Evolutionary conservation across 92 coral and sea anemone genomes (phyloP).

Genomic region (Blastomussa wellsi): DNA sequence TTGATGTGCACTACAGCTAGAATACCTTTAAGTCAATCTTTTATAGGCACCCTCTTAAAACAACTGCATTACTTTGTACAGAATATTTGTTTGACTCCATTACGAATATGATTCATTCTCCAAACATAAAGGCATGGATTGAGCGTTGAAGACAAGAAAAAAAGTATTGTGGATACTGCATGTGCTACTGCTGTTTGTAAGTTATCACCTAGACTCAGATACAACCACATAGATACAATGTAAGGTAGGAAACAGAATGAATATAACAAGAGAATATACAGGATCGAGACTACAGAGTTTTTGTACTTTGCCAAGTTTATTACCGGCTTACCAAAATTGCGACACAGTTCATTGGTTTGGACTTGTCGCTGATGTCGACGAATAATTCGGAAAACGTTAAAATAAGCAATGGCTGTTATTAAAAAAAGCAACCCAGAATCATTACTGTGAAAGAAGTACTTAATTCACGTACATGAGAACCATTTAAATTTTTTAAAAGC

Average conservation of each 20-base stretch:
- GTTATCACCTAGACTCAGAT: not conserved
- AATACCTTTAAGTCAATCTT: not conserved
- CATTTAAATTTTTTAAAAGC: too few species aligned
- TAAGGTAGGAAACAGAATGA: not conserved
- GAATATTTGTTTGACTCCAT: not conserved
- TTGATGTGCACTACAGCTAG: too few species aligned
- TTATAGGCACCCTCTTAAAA: not conserved
- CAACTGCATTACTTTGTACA: too few species aligned
- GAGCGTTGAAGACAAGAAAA: slow-evolving; percentile 2
- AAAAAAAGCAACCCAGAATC: not conserved
- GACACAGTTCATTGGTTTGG: not conserved
- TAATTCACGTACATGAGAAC: too few species aligned
- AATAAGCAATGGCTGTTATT: not conserved
- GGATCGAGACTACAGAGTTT: slow-evolving; percentile 1
- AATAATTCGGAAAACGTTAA: slow-evolving; percentile 16
- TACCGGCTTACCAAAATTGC: not conserved
- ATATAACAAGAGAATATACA: not conserved
- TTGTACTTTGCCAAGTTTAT: slow-evolving; percentile 7
- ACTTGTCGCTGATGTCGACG: slow-evolving; percentile 5
- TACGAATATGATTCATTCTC: slow-evolving; percentile 23
- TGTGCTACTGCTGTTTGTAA: not conserved
- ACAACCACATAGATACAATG: not conserved
- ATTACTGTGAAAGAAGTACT: too few species aligned
- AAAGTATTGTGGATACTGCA: not conserved
- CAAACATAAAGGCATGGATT: slow-evolving; percentile 15